Evolutionary conservation across 2,888 invertebrate species (phyloP).

Genomic region (Drosophila ezoana): DNA sequence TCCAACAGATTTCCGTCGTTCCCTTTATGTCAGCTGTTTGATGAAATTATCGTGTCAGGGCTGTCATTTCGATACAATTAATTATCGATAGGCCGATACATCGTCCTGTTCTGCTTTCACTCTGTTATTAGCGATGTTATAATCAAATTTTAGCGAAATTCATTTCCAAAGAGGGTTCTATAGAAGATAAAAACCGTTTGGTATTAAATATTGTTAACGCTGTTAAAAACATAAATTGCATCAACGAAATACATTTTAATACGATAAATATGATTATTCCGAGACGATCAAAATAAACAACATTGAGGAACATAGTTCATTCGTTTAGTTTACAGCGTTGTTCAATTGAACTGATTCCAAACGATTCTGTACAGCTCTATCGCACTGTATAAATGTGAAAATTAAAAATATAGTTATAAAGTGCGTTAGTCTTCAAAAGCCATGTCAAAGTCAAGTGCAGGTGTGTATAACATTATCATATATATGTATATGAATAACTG

Average conservation of each 20-base stretch:
- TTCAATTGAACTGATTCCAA: constrained; percentile 19
- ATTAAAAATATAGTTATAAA: constrained; percentile 31
- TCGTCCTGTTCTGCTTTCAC: background rate
- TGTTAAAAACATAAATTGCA: too few species aligned
- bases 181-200: too few species aligned
- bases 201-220: too few species aligned
- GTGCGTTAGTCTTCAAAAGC: constrained; percentile 8
- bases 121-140: too few species aligned
- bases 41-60: background rate
- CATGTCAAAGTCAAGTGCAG: constrained; percentile 79
- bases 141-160: background rate
- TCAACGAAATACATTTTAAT: too few species aligned
- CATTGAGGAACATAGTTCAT: background rate
- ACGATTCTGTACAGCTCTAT: constrained; percentile 9
- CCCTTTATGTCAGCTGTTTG: constrained; percentile 23
- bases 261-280: too few species aligned
- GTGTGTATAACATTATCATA: constrained; percentile 41
- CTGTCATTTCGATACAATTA: background rate
- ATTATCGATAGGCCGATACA: constrained; percentile 3
- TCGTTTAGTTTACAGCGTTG: background rate
- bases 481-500: constrained; percentile 1
- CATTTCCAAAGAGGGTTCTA: background rate
- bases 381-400: constrained; percentile 34
- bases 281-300: background rate
- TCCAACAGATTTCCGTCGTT: background rate